Conservation (phyloP, 2,797 vertebrate species). For the Cygnus olor region DNA sequence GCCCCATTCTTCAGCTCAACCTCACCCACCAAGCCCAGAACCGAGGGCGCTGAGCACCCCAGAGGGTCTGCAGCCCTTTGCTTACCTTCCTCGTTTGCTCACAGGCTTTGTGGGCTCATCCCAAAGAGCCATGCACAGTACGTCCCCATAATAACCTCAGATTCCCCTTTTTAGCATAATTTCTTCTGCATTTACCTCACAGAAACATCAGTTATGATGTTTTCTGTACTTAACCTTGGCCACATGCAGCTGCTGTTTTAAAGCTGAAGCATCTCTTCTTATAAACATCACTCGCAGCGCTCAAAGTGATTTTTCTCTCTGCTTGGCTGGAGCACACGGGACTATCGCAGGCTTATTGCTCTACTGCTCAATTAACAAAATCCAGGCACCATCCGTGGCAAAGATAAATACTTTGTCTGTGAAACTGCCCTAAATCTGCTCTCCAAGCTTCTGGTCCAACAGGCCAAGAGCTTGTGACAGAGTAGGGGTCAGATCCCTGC, state of each 20-base stretch:
- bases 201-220: not conserved
- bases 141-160: not conserved
- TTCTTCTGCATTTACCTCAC: not conserved
- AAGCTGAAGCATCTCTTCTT: not conserved
- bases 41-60: not conserved
- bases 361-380: not conserved
- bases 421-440: not conserved
- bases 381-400: no score
- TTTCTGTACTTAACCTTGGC: not conserved
- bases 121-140: not conserved
- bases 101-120: not conserved
- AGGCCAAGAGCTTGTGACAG: not conserved
- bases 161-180: no score
- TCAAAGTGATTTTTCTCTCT: not conserved
- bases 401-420: not conserved
- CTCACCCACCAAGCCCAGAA: not conserved
- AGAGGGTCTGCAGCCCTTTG: not conserved
- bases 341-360: not conserved
- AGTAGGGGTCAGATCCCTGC: not conserved
- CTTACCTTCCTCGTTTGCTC: not conserved
- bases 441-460: not conserved
- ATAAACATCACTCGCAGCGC: not conserved
- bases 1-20: not conserved
- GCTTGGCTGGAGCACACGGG: not conserved
- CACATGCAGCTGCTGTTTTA: not conserved